These are phyloP conservation scores for Coreius guichenoti DNA, from an alignment of 2,797 vertebrate species.

Conservation along the genomic window DNA sequence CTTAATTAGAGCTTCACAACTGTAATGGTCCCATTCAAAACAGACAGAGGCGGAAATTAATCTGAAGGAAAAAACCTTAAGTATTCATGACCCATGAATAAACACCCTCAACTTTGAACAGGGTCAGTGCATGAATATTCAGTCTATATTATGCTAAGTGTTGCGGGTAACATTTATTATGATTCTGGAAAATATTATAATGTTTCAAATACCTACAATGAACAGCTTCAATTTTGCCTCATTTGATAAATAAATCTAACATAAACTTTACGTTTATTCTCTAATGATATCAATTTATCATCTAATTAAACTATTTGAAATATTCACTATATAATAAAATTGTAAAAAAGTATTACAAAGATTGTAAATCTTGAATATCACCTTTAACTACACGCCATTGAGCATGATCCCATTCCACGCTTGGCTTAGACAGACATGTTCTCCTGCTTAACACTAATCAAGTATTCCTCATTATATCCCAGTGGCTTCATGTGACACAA, in stretches of 20 bases:
- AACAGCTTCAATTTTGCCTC: neutral
- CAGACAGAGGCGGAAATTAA: constrained; percentile 65
- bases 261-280: neutral
- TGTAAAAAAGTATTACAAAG: neutral
- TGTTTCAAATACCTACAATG: constrained; percentile 20
- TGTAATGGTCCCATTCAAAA: constrained; percentile 67
- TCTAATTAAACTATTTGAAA: neutral
- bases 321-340: neutral
- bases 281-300: neutral
- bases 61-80: constrained; percentile 61
- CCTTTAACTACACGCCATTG: neutral
- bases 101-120: constrained; percentile 63
- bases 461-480: constrained; percentile 79
- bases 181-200: constrained; percentile 27
- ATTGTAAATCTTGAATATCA: neutral
- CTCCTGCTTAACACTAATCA: constrained; percentile 76
- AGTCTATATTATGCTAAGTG: constrained; percentile 56
- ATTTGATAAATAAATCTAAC: neutral
- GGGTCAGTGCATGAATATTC: constrained; percentile 64
- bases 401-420: constrained; percentile 52
- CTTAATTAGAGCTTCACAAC: constrained; percentile 76
- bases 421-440: constrained; percentile 62
- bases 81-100: constrained; percentile 68
- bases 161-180: constrained; percentile 52
- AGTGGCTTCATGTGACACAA: constrained; percentile 80